phyloP scores from a whole-genome alignment of 2,113 vertebrate species.

The Chunga burmeisteri region DNA sequence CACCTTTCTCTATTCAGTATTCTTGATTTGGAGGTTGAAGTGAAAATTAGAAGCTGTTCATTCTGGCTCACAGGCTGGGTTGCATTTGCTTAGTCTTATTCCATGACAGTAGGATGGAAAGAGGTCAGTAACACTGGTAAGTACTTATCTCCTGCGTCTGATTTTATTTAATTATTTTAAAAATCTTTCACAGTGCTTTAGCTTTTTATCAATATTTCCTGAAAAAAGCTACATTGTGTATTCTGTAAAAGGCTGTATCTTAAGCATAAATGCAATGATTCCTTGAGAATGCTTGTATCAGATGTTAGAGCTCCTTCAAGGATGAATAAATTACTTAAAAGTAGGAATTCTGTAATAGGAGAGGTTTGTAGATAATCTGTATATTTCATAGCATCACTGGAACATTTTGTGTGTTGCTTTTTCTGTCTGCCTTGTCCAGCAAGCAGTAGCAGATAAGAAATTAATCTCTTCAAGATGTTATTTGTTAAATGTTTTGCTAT shows the following conservation, averaged over 20 bases:
- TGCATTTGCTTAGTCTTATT: constrained; percentile 56
- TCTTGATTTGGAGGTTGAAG: constrained; percentile 74
- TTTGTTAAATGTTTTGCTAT: not conserved
- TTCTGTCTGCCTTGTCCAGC: constrained; percentile 22
- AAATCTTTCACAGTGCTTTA: constrained; percentile 12
- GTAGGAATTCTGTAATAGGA: constrained; percentile 51
- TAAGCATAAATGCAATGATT: constrained; percentile 41
- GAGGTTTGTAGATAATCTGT: constrained; percentile 45
- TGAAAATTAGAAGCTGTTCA: constrained; percentile 77
- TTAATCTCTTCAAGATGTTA: not conserved
- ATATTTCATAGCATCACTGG: constrained; percentile 33
- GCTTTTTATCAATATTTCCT: constrained; percentile 26
- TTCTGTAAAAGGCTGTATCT: constrained; percentile 1
- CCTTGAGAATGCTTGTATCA: constrained; percentile 37
- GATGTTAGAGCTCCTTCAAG: constrained; percentile 44
- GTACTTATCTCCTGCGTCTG: constrained; percentile 58
- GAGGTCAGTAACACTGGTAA: constrained; percentile 76
- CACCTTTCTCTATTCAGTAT: constrained; percentile 68
- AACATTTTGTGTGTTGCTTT: constrained; percentile 40
- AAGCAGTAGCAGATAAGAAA: constrained; percentile 26
- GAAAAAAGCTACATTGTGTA: not conserved
- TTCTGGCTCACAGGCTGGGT: constrained; percentile 63
- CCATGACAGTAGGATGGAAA: constrained; percentile 46
- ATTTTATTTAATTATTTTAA: constrained; percentile 25
- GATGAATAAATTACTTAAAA: constrained; percentile 61